Conservation (phyloP, 1,140 invertebrate species). For the Melitaea cinxia region DNA sequence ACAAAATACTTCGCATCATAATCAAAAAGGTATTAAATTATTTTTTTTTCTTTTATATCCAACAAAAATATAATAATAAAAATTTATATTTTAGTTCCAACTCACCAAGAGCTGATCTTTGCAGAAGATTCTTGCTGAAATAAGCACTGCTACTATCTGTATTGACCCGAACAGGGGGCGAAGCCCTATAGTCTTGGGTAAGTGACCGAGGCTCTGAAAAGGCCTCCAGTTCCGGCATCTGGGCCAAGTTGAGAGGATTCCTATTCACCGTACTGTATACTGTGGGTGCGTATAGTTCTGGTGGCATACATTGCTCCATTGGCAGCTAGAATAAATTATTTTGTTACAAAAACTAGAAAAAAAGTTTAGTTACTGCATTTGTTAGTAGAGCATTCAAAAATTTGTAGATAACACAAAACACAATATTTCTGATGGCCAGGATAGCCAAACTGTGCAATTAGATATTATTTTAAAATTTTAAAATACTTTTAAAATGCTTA, state of each 20-base stretch:
- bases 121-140: constrained; percentile 51
- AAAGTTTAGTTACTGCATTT: too few species aligned
- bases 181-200: constrained; percentile 41
- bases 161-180: constrained; percentile 63
- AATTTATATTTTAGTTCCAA: too few species aligned
- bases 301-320: constrained; percentile 45
- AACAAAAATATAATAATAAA: too few species aligned
- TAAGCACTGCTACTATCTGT: constrained; percentile 53
- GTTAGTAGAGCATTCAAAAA: too few species aligned
- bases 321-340: constrained; percentile 12
- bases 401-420: too few species aligned
- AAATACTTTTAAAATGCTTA: constrained; percentile 44
- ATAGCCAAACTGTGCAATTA: too few species aligned
- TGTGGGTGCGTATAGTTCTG: constrained; percentile 54
- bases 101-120: constrained; percentile 22
- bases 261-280: constrained; percentile 61
- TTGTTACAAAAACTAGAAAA: not conserved
- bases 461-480: too few species aligned
- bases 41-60: too few species aligned
- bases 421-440: too few species aligned
- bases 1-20: too few species aligned
- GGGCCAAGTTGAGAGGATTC: constrained; percentile 58
- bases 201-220: constrained; percentile 49
- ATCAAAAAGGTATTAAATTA: too few species aligned
- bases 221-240: constrained; percentile 64